phyloP scores from a whole-genome alignment of 2,113 vertebrate genomes.

The Capricornis sumatraensis region DNA sequence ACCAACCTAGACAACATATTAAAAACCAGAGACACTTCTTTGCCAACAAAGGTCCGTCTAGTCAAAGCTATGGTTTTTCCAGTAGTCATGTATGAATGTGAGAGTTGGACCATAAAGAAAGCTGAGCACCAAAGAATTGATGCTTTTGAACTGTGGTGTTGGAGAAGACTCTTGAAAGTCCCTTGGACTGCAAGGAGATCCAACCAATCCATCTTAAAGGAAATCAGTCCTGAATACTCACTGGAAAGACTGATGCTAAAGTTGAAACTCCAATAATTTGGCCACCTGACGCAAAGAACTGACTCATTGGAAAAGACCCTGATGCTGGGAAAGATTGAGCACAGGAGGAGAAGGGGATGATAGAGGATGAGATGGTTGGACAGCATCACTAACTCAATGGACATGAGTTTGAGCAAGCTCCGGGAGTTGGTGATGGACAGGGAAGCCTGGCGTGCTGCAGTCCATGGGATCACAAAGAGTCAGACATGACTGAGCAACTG shows the following conservation, averaged over 20 bases:
- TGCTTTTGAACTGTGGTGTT: neutral
- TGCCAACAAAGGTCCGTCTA: neutral
- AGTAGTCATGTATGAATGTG: neutral
- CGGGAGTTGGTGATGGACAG: neutral
- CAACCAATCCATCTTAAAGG: neutral
- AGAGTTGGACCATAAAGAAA: neutral
- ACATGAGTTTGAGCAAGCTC: neutral
- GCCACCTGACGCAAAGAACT: neutral
- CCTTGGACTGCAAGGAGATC: neutral
- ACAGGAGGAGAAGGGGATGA: neutral
- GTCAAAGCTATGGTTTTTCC: neutral
- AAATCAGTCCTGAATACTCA: neutral
- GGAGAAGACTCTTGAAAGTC: neutral
- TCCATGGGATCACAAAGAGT: neutral
- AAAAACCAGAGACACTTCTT: neutral
- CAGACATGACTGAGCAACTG: neutral
- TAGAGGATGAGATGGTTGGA: neutral
- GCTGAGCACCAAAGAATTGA: accelerated
- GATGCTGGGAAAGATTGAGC: neutral
- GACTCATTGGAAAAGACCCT: neutral
- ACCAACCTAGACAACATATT: neutral
- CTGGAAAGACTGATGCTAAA: neutral
- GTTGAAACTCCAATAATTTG: neutral
- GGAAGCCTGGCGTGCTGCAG: neutral
- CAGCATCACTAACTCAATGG: neutral